phyloP scores from a whole-genome alignment of 2,113 vertebrate genomes.

The Rafetus swinhoei region DNA sequence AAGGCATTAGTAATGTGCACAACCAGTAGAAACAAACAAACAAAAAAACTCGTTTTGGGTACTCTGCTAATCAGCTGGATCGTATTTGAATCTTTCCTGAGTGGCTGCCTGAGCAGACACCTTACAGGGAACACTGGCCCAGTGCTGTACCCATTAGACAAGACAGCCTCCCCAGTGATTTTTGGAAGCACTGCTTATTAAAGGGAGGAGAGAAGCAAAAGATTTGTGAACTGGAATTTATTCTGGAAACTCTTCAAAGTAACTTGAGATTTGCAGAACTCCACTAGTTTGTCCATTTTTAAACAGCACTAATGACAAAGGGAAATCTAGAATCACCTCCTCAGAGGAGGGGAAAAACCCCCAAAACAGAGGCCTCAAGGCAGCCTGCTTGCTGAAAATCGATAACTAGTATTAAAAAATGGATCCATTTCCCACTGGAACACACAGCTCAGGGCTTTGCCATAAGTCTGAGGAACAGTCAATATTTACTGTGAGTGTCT shows the following conservation, averaged over 20 bases:
- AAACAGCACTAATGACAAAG: not conserved
- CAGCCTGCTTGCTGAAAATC: conserved; percentile 70
- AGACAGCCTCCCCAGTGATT: not conserved
- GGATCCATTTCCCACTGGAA: conserved; percentile 70
- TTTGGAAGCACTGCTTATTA: not conserved
- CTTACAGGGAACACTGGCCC: no score
- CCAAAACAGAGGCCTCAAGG: conserved; percentile 49
- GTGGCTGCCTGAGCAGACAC: no score
- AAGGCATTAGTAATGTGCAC: no score
- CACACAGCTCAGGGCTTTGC: conserved; percentile 69
- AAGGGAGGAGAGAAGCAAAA: not conserved
- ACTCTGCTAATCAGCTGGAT: no score
- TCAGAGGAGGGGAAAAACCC: conserved; percentile 37
- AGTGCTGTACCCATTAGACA: not conserved
- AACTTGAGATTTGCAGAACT: not conserved
- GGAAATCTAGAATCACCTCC: conserved; percentile 62
- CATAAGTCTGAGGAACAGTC: conserved; percentile 79
- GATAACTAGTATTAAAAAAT: conserved; percentile 82
- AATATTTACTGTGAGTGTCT: conserved; percentile 78
- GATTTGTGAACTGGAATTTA: not conserved
- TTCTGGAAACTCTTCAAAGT: not conserved
- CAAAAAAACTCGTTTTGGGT: no score
- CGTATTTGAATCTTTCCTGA: no score
- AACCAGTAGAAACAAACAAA: no score
- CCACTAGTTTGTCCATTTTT: not conserved